These are phyloP conservation scores for Balearica regulorum DNA, from an alignment of 2,797 vertebrate species.

Conservation along the genomic window DNA sequence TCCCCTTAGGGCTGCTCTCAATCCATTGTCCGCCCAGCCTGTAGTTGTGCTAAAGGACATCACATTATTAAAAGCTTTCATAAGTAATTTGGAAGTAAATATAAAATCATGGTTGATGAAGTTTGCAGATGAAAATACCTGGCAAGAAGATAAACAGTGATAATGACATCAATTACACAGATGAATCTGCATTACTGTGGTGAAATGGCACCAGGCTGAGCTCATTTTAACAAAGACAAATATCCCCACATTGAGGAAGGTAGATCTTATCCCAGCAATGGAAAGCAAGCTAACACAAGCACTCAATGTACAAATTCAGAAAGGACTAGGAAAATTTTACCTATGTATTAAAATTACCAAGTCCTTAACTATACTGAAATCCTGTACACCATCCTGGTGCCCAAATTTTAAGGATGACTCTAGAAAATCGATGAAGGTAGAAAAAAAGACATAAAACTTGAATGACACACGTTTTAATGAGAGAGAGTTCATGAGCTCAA, in stretches of 20 bases:
- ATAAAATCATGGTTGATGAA: neutral
- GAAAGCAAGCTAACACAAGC: neutral
- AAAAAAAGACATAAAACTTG: neutral
- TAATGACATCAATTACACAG: neutral
- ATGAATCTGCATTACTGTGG: neutral
- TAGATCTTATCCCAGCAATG: neutral
- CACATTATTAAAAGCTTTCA: slow-evolving; percentile 2
- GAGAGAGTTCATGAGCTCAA: neutral
- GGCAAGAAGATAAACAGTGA: neutral
- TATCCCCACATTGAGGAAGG: neutral
- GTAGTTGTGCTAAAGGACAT: neutral
- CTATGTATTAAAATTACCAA: neutral
- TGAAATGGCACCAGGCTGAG: neutral
- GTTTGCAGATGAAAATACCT: neutral
- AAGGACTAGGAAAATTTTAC: neutral
- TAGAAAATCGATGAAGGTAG: neutral
- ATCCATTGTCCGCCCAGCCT: no score
- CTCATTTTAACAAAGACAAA: neutral
- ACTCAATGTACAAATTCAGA: neutral
- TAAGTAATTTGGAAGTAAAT: neutral
- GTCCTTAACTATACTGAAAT: neutral
- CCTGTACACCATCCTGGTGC: rapidly evolving
- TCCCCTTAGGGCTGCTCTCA: no score
- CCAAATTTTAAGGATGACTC: neutral
- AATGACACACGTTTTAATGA: neutral